Percentiles rank a stretch among this genome's conserved stretches.
These are phyloP conservation scores for Nannoperca obscura DNA, from an alignment of 2,797 vertebrate genomes.

Conservation along the genomic window DNA sequence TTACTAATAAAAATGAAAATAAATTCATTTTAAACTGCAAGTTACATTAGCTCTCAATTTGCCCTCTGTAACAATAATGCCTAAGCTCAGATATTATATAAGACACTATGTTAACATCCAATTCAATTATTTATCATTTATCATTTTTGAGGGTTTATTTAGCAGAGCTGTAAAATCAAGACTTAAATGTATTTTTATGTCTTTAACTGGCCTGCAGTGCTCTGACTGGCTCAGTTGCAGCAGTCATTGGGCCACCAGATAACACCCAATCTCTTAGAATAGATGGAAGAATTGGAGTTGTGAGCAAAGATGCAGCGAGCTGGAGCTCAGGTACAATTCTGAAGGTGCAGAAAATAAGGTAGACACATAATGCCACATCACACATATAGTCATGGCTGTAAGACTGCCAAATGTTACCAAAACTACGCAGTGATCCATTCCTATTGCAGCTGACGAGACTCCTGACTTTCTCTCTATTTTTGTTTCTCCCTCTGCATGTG, in stretches of 20 bases:
- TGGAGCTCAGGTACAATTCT: background rate
- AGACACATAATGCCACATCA: background rate
- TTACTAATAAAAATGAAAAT: background rate
- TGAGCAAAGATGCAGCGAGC: background rate
- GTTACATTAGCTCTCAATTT: background rate
- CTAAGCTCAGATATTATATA: background rate
- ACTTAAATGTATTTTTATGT: too few species aligned
- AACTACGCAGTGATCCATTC: background rate
- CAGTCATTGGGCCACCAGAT: background rate
- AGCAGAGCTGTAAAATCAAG: background rate
- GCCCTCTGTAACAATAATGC: background rate
- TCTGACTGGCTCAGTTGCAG: background rate
- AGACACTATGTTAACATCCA: background rate
- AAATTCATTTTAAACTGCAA: background rate
- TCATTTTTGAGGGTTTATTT: background rate
- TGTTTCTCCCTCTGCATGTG: slow-evolving; percentile 5
- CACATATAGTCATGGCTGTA: background rate
- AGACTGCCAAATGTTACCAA: background rate
- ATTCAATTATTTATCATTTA: background rate
- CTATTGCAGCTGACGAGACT: background rate
- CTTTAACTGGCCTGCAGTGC: too few species aligned
- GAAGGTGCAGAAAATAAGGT: background rate
- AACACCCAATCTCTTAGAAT: background rate
- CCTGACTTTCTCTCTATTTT: background rate
- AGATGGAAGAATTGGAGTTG: background rate